These are phyloP conservation scores for Globicephala melas DNA, from an alignment of 2,113 vertebrate species.

Conservation along the genomic window DNA sequence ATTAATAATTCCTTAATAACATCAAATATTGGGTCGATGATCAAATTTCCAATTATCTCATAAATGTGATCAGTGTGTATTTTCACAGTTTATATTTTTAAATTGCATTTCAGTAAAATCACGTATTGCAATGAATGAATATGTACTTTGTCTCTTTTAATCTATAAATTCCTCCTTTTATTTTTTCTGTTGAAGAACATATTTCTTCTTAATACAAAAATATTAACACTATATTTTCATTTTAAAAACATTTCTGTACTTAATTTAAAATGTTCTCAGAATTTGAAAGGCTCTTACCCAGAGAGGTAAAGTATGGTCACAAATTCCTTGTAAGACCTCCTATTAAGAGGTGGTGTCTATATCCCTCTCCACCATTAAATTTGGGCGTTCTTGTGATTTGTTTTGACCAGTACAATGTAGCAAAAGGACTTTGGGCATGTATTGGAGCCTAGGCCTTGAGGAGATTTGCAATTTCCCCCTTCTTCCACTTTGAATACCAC, in stretches of 20 bases:
- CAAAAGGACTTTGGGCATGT: not conserved
- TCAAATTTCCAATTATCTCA: not conserved
- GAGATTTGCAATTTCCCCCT: not conserved
- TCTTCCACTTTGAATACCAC: not conserved
- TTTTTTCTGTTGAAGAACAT: not conserved
- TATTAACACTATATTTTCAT: not conserved
- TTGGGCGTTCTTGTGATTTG: not conserved
- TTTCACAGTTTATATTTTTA: conserved; percentile 4
- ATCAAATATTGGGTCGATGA: not conserved
- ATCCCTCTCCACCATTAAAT: not conserved
- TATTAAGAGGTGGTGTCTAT: not conserved
- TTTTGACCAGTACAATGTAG: not conserved
- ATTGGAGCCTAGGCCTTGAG: not conserved
- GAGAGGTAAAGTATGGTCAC: not conserved
- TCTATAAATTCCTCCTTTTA: not conserved
- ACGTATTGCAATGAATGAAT: not conserved
- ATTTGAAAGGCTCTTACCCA: not conserved
- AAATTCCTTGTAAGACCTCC: not conserved
- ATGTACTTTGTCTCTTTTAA: not conserved
- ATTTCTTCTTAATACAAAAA: not conserved
- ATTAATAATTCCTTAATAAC: not conserved
- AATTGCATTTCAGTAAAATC: not conserved
- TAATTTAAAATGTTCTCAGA: not conserved
- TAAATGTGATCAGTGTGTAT: not conserved
- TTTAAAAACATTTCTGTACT: not conserved